phyloP scores from a whole-genome alignment of 2,797 vertebrate genomes.

The Serranus cabrilla region DNA sequence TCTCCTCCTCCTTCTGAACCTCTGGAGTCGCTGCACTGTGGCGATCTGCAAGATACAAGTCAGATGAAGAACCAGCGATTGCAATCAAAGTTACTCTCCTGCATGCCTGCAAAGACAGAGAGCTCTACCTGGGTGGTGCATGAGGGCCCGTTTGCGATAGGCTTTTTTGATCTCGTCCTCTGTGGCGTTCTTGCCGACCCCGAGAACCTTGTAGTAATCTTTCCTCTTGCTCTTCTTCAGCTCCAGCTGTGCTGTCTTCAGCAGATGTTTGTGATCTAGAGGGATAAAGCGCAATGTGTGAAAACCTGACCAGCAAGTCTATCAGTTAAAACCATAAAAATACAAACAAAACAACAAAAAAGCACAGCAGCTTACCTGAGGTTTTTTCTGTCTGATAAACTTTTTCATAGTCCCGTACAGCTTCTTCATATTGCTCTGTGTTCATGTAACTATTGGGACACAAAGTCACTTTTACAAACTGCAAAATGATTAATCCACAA shows the following conservation, averaged over 20 bases:
- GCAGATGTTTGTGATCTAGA: constrained; percentile 94
- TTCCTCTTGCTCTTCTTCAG: constrained; percentile 97
- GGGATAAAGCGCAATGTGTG: not conserved
- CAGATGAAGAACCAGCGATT: not conserved
- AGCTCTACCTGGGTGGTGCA: constrained; percentile 95
- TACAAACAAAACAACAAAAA: not conserved
- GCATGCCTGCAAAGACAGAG: not conserved
- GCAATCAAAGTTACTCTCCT: not conserved
- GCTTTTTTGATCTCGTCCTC: constrained; percentile 98
- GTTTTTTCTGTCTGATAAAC: constrained; percentile 98
- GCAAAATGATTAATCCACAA: constrained; percentile 10
- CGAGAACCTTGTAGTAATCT: constrained; percentile 98
- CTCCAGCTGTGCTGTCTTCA: constrained; percentile 94
- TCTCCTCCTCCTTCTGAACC: constrained; percentile 98
- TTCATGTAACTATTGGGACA: constrained; percentile 90
- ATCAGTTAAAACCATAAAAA: not conserved
- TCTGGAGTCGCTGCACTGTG: constrained; percentile 95
- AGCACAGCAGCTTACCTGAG: constrained; percentile 85
- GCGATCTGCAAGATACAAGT: constrained; percentile 85
- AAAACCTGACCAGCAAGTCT: not conserved
- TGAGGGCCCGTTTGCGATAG: constrained; percentile 95
- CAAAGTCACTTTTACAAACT: constrained; percentile 36
- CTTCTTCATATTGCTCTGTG: constrained; percentile 95
- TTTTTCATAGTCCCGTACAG: constrained; percentile 96
- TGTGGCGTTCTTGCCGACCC: constrained; percentile 93